These are phyloP conservation scores for Noctua janthina DNA, from an alignment of 2,888 invertebrate genomes.

Conservation along the genomic window DNA sequence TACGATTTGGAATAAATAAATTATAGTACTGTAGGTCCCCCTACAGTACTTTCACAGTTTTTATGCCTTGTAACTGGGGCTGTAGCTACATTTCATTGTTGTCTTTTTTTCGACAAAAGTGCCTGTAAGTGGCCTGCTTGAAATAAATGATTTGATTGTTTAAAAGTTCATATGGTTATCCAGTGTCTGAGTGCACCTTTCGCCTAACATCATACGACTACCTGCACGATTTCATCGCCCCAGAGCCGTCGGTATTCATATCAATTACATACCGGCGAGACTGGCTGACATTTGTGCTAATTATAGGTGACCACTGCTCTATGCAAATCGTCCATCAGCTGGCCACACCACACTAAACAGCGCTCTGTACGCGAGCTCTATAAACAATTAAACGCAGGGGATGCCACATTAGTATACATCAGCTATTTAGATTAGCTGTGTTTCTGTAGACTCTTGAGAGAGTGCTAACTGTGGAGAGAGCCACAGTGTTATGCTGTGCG, in stretches of 20 bases:
- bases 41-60: too few relatives aligned
- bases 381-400: neutral
- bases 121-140: too few relatives aligned
- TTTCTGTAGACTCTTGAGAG: neutral
- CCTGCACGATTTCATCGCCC: neutral
- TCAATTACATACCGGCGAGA: neutral
- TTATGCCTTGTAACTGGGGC: too few relatives aligned
- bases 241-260: neutral
- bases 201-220: neutral
- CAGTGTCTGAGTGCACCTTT: neutral
- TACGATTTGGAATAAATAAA: too few relatives aligned
- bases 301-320: constrained; percentile 6
- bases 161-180: neutral
- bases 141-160: too few relatives aligned
- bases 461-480: neutral
- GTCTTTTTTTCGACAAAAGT: too few relatives aligned
- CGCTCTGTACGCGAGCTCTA: neutral
- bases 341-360: too few relatives aligned
- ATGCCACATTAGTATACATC: constrained; percentile 10
- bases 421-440: neutral
- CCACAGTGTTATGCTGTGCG: neutral
- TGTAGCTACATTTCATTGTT: too few relatives aligned
- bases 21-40: too few relatives aligned
- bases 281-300: constrained; percentile 16
- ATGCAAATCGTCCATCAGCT: neutral